Base-by-base conservation (phyloP, 2,888 invertebrate species). In the Lithophane ornitopus region DNA sequence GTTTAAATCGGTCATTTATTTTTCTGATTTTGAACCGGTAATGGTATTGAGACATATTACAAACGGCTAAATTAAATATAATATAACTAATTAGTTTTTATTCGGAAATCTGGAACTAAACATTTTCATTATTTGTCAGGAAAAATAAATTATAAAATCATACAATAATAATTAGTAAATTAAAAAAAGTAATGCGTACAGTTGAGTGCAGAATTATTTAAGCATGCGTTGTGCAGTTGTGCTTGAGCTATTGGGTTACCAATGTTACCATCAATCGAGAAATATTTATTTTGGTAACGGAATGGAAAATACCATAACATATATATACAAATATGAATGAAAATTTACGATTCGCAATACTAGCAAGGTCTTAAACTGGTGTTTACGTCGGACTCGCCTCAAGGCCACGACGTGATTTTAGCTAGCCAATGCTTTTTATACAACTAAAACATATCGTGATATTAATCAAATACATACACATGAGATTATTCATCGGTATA, bases 331-430 rank as follows among this genome's bases (percentile, higher is more conserved):
- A 74, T 52, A 70, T 82, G 69, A 82, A 84, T 80, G 84, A 81
- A 78, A 78, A 85, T 78, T 77, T 85, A 84, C 67, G 70, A 78
- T 78, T 79, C 52, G 70, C 65, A 65, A 76, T 63, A 77, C n/a
- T 69, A 76, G 41, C 83, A 83, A 80, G 83, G 86, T 75, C 82
- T 81, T 77, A 76, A 70, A 67, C 62, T 74, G 52, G 41, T 85
- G 81, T 87, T 82, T 85, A 86, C 70, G 75, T 84, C 70, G 91
- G 91, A 91, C 91, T 91, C 86, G 91, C 90, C 92, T 91, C 93
- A 94, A 94, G 94, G 94, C 89, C 91, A 91, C 86, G 86, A 91
- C 93, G 93, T 93, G 92, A 92, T 90, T 70, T 90, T 85, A 65
- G 34, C 6, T 34, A 34, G 44, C 41, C 22, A 90, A 92, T 90